Evolutionary conservation across 2,797 vertebrate species (phyloP).

Genomic region (Chelon auratus): DNA sequence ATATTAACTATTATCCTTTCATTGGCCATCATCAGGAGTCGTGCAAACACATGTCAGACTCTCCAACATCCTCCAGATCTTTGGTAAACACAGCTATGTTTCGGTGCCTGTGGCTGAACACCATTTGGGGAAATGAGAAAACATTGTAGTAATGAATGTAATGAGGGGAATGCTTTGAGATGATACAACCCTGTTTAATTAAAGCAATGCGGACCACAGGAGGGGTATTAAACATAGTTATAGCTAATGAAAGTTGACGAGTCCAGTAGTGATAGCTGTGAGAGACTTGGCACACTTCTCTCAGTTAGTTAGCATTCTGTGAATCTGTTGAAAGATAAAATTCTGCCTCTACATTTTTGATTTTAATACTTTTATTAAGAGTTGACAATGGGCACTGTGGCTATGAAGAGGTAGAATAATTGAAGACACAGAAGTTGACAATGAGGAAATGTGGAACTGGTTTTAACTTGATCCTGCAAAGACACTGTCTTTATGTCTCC

Average conservation of each 20-base stretch:
- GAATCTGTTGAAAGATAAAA: too few relatives aligned
- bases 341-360: too few relatives aligned
- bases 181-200: slow-evolving; percentile 64
- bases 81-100: slow-evolving; percentile 36
- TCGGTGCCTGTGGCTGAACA: slow-evolving; percentile 40
- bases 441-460: too few relatives aligned
- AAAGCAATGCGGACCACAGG: slow-evolving; percentile 51
- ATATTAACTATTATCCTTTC: slow-evolving; percentile 41
- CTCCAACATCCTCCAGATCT: slow-evolving; percentile 21
- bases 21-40: slow-evolving; percentile 17
- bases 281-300: slow-evolving; percentile 29
- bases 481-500: too few relatives aligned
- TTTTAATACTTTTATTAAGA: too few relatives aligned
- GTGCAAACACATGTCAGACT: slow-evolving; percentile 45
- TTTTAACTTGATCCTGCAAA: too few relatives aligned
- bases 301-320: slow-evolving; percentile 14
- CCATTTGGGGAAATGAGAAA: slow-evolving; percentile 63
- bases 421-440: too few relatives aligned
- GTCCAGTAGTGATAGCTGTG: slow-evolving; percentile 12
- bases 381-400: too few relatives aligned
- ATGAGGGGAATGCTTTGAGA: slow-evolving; percentile 54
- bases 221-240: slow-evolving; percentile 43
- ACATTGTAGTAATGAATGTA: slow-evolving; percentile 57
- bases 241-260: slow-evolving; percentile 39
- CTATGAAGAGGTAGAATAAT: too few relatives aligned